These are phyloP conservation scores for Odontocolon sp. DNA, from an alignment of 2,888 invertebrate genomes.

Conservation along the genomic window DNA sequence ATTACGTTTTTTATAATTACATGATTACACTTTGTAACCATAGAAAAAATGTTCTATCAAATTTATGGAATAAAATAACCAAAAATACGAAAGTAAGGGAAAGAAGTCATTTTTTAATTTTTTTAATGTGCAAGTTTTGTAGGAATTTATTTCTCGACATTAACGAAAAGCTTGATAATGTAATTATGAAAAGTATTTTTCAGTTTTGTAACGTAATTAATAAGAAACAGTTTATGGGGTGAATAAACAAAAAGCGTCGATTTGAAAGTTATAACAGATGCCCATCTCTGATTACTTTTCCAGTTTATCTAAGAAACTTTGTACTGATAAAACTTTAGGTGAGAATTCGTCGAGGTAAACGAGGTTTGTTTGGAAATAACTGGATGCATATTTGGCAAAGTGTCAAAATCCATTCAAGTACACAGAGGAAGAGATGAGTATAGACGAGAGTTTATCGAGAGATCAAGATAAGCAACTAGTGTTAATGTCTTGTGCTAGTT, in stretches of 20 bases:
- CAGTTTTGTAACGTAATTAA: too few relatives aligned
- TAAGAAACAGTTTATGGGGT: too few relatives aligned
- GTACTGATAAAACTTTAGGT: background rate
- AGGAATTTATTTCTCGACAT: too few relatives aligned
- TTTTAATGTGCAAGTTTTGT: too few relatives aligned
- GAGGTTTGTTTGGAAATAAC: constrained; percentile 43
- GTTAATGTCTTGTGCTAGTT: constrained; percentile 27
- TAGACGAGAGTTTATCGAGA: constrained; percentile 33
- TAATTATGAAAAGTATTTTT: too few relatives aligned
- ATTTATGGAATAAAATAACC: too few relatives aligned
- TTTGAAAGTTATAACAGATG: background rate
- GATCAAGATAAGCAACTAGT: constrained; percentile 51
- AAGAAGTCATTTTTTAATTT: too few relatives aligned
- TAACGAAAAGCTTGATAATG: too few relatives aligned
- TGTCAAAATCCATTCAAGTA: constrained; percentile 35
- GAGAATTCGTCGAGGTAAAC: constrained; percentile 33
- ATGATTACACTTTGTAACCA: too few relatives aligned
- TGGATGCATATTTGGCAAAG: constrained; percentile 38
- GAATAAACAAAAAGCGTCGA: background rate
- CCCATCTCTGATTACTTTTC: background rate
- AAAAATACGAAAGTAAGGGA: too few relatives aligned
- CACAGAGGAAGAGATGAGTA: background rate
- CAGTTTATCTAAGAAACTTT: background rate
- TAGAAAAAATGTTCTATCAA: too few relatives aligned
- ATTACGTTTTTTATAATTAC: too few relatives aligned